Evolutionary conservation across 1,140 invertebrate genomes (phyloP), one percentile per base, ranked within the genome.

Genomic region (Heliconius himera): DNA sequence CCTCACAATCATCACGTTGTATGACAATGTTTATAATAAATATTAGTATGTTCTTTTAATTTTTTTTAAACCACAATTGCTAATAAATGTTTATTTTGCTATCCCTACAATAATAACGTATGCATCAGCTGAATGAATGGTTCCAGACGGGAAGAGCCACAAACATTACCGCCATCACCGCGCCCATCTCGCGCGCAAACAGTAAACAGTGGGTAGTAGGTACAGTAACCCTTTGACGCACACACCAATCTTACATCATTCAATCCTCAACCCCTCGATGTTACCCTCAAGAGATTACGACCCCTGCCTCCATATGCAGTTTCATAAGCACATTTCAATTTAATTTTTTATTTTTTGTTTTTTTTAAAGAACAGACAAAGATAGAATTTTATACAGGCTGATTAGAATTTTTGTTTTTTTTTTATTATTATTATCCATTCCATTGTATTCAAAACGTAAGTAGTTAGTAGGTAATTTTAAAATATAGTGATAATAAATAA

Each of bases 101-200:
- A 9, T 22, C 70, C 26, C 26, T 70, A 70, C 70, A 36, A n/a
- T 33, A 33, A 70, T 70, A 20, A 70, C 70, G 16, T 70, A 18
- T 70, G 84, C 81, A 85, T 81, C 78, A 78, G 76, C 56, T 76
- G 84, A 82, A 83, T 92, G 87, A 91, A 90, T 91, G 87, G 89
- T 87, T 84, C 79, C 82, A 88, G 85, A 86, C 85, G 82, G 82
- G 80, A 74, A 82, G 79, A 84, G 85, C 88, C 88, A 88, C 91
- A 91, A 91, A 91, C 91, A 89, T 87, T 85, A 85, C 84, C 76
- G 51, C 87, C 87, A 88, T 88, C 87, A 87, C 83, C 84, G 87
- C 86, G 83, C 84, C 83, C 88, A 91, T 91, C 88, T 89, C 89
- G 84, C 87, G 85, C 88, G 87, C 82, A 92, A 93, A 93, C 91